Evolutionary conservation across 2,888 invertebrate species (phyloP).

Genomic region (Limnephilus auricula): DNA sequence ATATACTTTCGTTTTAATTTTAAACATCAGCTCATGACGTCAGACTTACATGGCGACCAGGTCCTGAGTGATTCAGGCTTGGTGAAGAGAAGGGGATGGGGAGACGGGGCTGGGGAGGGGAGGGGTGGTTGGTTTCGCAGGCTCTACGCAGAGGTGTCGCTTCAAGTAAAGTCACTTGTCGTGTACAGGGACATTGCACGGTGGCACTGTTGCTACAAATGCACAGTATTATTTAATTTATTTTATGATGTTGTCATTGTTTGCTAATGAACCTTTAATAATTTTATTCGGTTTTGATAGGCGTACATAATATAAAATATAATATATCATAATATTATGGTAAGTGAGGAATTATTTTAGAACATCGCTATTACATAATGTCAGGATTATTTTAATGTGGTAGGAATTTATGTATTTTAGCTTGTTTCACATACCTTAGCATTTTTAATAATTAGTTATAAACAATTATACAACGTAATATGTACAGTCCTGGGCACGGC

Average conservation of each 20-base stretch:
- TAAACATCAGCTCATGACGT: conserved; percentile 17
- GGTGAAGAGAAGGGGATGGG: background rate
- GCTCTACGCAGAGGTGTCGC: conserved; percentile 53
- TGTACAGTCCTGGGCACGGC: no score
- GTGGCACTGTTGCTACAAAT: conserved; percentile 51
- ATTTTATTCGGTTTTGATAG: no score
- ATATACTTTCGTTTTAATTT: background rate
- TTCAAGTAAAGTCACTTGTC: conserved; percentile 57
- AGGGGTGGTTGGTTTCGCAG: conserved; percentile 23
- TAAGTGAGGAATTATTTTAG: no score
- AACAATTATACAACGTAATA: no score
- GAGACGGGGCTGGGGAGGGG: background rate
- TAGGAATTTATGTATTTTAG: no score
- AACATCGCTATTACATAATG: no score
- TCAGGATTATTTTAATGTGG: no score
- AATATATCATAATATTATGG: no score
- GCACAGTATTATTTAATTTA: background rate
- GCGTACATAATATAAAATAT: no score
- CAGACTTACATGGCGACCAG: conserved; percentile 31
- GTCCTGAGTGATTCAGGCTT: conserved; percentile 4
- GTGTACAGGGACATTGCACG: conserved; percentile 36
- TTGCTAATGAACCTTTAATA: no score
- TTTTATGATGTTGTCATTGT: background rate
- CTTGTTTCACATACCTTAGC: no score
- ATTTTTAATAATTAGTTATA: no score